Base-by-base conservation (phyloP, 2,888 invertebrate genomes). In the Hyalella azteca region DNA sequence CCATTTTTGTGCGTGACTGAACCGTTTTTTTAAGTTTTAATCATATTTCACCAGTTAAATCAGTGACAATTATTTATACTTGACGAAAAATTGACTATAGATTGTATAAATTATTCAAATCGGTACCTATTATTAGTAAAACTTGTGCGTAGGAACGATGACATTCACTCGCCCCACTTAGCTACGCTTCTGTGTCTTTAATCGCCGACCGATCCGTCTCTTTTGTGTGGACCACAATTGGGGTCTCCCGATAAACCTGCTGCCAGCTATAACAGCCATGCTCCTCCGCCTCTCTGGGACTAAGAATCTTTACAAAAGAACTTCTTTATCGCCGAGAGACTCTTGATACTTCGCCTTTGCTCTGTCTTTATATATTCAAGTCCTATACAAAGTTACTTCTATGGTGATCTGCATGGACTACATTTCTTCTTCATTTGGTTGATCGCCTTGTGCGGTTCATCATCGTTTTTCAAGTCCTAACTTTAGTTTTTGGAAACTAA, bases 381-480 rank as follows among this genome's bases (percentile, higher is more conserved):
- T 54, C 54, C 26, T 26, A 54, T 26, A 54, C 54, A 26, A 54
- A 54, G 54, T 54, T 54, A 54, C 54, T 54, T 54, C 54, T 29
- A 26, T 22, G 54, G 54, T 54, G 54, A 29, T n/a, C n/a, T n/a
- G n/a, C n/a, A n/a, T n/a, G 26, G 54, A 7, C 26, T 4, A 54
- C 26, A 54, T 22, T 11, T 54, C 22, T 22, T 54, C 54, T 54
- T 19, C 54, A n/a, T n/a, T n/a, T n/a, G 22, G 13, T 29, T 54
- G 29, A 54, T 54, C 29, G 54, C 29, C 54, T 54, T 26, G n/a
- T n/a, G n/a, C n/a, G 26, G 26, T 26, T 54, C 26, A 26, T 54
- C 54, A 54, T 54, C 29, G 54, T 29, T 54, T 54, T 54, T 54
- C 54, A 54, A 54, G 29, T 54, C 22, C 29, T 26, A 22, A 54